These are phyloP conservation scores for Distichodus sexfasciatus DNA, from an alignment of 2,797 vertebrate species.

Conservation along the genomic window DNA sequence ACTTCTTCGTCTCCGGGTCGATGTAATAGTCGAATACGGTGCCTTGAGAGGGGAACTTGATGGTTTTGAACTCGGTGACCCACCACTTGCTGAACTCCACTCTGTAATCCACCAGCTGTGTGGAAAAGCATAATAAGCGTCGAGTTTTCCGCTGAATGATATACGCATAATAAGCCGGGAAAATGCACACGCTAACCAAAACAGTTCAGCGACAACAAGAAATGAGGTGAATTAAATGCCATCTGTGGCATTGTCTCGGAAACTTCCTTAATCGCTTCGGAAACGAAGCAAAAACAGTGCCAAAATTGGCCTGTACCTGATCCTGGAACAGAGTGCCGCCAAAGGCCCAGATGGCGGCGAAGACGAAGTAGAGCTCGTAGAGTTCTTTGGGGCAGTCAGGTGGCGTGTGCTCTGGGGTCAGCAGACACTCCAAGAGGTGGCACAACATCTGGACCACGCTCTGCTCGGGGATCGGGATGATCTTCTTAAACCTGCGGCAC, in stretches of 20 bases:
- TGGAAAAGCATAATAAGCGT: conserved; percentile 34
- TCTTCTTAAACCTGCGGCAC: conserved; percentile 86
- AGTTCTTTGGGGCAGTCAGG: conserved; percentile 86
- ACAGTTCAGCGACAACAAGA: conserved; percentile 12
- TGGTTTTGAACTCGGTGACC: conserved; percentile 88
- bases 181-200: not conserved
- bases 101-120: conserved; percentile 88
- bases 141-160: conserved; percentile 5
- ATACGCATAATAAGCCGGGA: not conserved
- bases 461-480: conserved; percentile 90
- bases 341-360: conserved; percentile 93
- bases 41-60: conserved; percentile 95
- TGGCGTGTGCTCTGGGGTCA: conserved; percentile 83
- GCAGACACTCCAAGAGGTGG: conserved; percentile 87
- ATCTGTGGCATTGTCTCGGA: conserved; percentile 19
- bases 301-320: conserved; percentile 86
- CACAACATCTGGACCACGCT: conserved; percentile 92
- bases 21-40: conserved; percentile 95
- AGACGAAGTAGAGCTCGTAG: conserved; percentile 94
- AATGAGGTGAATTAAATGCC: conserved; percentile 30
- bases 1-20: conserved; percentile 88
- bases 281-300: not conserved
- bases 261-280: not conserved
- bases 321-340: conserved; percentile 91
- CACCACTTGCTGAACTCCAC: conserved; percentile 98